Conservation (phyloP, 1,140 invertebrate genomes). For the Phymastichus coffea region DNA sequence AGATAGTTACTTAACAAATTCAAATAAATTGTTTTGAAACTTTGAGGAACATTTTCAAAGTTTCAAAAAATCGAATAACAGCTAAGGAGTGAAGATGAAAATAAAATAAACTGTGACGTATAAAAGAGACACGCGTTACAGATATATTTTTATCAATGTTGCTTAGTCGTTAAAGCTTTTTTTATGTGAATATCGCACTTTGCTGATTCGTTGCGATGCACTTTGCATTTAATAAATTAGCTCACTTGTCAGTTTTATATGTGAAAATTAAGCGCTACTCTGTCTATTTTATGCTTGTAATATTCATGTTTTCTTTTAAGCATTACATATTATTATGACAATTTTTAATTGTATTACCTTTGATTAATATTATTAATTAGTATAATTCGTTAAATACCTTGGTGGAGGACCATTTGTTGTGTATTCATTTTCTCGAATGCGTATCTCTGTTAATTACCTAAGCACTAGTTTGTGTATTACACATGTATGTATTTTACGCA, state of each 20-base stretch:
- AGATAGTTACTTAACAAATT: slow-evolving; percentile 37
- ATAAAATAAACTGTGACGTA: slow-evolving; percentile 30
- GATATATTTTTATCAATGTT: slow-evolving; percentile 48
- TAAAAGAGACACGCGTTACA: slow-evolving; percentile 30
- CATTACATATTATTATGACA: background rate
- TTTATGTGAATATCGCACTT: slow-evolving; percentile 21
- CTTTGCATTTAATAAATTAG: slow-evolving; percentile 21
- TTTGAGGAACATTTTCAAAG: slow-evolving; percentile 23
- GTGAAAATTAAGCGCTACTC: slow-evolving; percentile 19
- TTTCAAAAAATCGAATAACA: slow-evolving; percentile 17
- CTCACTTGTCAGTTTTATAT: slow-evolving; percentile 10
- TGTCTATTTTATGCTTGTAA: slow-evolving; percentile 18
- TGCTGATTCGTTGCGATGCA: background rate
- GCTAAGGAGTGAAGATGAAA: slow-evolving; percentile 13
- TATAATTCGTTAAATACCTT: slow-evolving; percentile 29
- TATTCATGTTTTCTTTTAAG: slow-evolving; percentile 6
- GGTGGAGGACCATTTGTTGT: slow-evolving; percentile 32
- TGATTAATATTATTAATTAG: slow-evolving; percentile 13
- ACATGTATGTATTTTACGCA: slow-evolving; percentile 15
- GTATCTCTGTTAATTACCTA: slow-evolving; percentile 23
- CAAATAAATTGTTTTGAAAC: slow-evolving; percentile 33
- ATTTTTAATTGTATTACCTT: slow-evolving; percentile 18
- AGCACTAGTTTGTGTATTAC: slow-evolving; percentile 28
- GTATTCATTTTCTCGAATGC: slow-evolving; percentile 30
- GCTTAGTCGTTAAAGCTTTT: slow-evolving; percentile 43